Percentiles rank a stretch among this genome's conserved stretches.
These are phyloP conservation scores for Meandrusa payeni DNA, from an alignment of 2,888 invertebrate species.

Conservation along the genomic window DNA sequence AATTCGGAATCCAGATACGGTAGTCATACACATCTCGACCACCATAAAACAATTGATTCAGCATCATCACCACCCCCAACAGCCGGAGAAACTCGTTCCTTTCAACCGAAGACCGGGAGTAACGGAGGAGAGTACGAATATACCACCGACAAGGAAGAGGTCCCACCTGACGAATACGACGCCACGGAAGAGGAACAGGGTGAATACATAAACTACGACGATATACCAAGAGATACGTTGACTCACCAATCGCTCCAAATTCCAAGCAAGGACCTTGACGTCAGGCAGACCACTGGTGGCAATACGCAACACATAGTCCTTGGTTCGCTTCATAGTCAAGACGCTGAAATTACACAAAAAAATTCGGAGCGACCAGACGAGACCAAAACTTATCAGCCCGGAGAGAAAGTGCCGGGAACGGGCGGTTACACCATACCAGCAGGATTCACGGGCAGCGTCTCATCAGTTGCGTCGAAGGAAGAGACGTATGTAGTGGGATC, in stretches of 20 bases:
- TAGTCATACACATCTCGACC: slow-evolving; percentile 60
- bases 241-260: slow-evolving; percentile 57
- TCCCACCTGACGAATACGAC: slow-evolving; percentile 60
- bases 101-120: slow-evolving; percentile 46
- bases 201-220: slow-evolving; percentile 83
- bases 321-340: slow-evolving; percentile 79
- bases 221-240: slow-evolving; percentile 62
- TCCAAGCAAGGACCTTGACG: slow-evolving; percentile 57
- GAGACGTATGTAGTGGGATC: slow-evolving; percentile 80
- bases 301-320: slow-evolving; percentile 84
- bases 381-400: slow-evolving; percentile 82
- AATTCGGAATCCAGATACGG: slow-evolving; percentile 45
- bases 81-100: slow-evolving; percentile 56
- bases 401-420: slow-evolving; percentile 84
- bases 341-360: slow-evolving; percentile 82
- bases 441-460: slow-evolving; percentile 84
- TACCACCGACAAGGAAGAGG: slow-evolving; percentile 59
- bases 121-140: slow-evolving; percentile 60
- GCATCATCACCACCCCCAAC: slow-evolving; percentile 40
- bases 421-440: slow-evolving; percentile 84
- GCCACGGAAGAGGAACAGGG: slow-evolving; percentile 68
- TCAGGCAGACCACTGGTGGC: slow-evolving; percentile 71
- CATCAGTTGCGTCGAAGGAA: slow-evolving; percentile 83
- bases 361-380: slow-evolving; percentile 74
- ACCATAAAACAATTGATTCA: slow-evolving; percentile 46